These are phyloP conservation scores for Chymomyza fuscimana DNA, from an alignment of 2,888 invertebrate species.

Conservation along the genomic window DNA sequence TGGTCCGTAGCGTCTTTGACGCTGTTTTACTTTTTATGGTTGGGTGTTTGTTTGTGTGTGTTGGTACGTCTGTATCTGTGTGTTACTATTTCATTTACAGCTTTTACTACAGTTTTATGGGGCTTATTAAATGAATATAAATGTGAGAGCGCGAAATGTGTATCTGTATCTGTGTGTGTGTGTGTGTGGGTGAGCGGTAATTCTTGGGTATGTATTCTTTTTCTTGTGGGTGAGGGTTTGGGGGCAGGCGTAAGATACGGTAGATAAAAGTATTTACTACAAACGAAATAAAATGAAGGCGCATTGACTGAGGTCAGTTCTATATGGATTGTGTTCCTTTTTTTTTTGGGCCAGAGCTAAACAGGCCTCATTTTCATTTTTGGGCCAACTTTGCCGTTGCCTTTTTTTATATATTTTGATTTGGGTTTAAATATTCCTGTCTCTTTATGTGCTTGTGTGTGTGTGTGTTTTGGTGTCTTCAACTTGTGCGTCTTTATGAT, in stretches of 20 bases:
- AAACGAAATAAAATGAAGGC: conserved; percentile 8
- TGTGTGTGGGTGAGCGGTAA: not conserved
- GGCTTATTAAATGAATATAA: conserved; percentile 74
- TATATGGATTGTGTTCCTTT: conserved; percentile 14
- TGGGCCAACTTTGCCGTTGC: conserved; percentile 35
- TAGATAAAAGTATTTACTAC: conserved; percentile 10
- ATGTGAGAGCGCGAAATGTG: conserved; percentile 41
- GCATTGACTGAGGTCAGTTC: conserved; percentile 46
- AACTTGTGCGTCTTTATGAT: conserved; percentile 19
- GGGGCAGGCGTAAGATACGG: not conserved
- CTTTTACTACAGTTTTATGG: conserved; percentile 75
- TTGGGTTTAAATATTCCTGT: conserved; percentile 49
- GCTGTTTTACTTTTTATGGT: not conserved
- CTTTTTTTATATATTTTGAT: conserved; percentile 46
- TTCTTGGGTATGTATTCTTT: not conserved
- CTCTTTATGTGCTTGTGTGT: conserved; percentile 23
- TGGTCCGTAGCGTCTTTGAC: not conserved
- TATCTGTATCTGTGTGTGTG: not conserved
- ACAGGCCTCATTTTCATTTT: conserved; percentile 47
- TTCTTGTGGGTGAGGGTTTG: not conserved
- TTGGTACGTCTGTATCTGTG: not conserved
- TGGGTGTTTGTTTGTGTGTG: conserved; percentile 2
- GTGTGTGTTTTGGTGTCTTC: conserved; percentile 29
- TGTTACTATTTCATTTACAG: conserved; percentile 69
- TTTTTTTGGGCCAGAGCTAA: conserved; percentile 11